Evolutionary conservation across 2,113 vertebrate species (phyloP).

Genomic region (Ornithorhynchus anatinus): DNA sequence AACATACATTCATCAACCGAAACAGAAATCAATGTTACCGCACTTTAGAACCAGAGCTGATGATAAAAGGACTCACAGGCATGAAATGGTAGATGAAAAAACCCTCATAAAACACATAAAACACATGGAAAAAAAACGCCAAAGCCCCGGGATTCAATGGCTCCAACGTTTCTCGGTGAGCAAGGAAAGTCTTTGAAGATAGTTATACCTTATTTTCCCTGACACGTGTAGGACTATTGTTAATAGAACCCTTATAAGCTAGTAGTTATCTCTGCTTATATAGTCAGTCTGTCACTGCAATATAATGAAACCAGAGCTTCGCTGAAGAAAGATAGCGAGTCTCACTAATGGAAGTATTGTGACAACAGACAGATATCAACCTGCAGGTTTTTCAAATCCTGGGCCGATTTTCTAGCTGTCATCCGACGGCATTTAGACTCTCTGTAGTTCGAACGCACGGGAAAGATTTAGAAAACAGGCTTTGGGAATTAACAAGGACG

Average conservation of each 20-base stretch:
- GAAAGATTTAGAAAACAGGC: not conserved
- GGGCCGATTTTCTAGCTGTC: slow-evolving; percentile 27
- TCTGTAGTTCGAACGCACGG: slow-evolving; percentile 21
- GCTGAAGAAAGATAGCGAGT: slow-evolving; percentile 22
- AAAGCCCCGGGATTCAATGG: slow-evolving; percentile 8
- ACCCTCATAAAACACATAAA: slow-evolving; percentile 16
- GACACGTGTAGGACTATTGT: slow-evolving; percentile 10
- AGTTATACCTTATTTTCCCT: slow-evolving; percentile 46
- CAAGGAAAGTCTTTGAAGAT: slow-evolving; percentile 12
- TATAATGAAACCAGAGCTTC: slow-evolving; percentile 39
- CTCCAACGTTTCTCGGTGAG: slow-evolving; percentile 9
- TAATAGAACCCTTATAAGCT: slow-evolving; percentile 30
- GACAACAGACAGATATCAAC: slow-evolving; percentile 44
- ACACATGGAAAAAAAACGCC: rapidly evolving
- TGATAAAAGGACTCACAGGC: slow-evolving; percentile 61
- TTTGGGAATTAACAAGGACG: not conserved
- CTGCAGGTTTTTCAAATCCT: slow-evolving; percentile 18
- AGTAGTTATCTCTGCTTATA: slow-evolving; percentile 44
- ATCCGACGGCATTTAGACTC: slow-evolving; percentile 36
- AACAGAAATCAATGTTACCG: slow-evolving; percentile 62
- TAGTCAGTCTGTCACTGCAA: slow-evolving; percentile 16
- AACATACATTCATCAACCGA: slow-evolving; percentile 30
- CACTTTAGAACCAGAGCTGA: slow-evolving; percentile 52
- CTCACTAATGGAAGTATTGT: slow-evolving; percentile 48
- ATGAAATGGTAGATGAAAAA: slow-evolving; percentile 55